Conservation (phyloP, 2,888 invertebrate genomes). For the Orthosia gothica region DNA sequence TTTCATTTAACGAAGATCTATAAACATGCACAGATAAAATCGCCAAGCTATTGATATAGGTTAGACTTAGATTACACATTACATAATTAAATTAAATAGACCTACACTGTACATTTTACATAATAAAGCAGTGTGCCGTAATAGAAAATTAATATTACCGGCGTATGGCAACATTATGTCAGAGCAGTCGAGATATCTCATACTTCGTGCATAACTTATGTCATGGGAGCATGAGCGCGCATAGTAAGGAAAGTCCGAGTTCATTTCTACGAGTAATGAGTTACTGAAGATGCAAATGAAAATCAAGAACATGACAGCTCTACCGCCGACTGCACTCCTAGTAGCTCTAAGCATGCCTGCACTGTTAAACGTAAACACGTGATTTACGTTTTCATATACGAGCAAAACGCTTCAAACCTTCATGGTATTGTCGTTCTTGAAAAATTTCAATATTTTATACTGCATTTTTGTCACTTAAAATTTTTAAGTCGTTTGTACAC, state of each 20-base stretch:
- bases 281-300: conserved; percentile 10
- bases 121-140: conserved; percentile 62
- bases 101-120: conserved; percentile 60
- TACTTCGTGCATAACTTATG: conserved; percentile 49
- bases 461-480: neutral
- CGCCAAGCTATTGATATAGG: conserved; percentile 13
- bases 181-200: conserved; percentile 57
- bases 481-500: neutral
- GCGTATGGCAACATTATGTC: conserved; percentile 65
- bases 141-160: conserved; percentile 65
- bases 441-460: too few species aligned
- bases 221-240: conserved; percentile 50
- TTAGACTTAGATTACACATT: conserved; percentile 46
- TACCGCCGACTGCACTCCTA: neutral
- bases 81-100: conserved; percentile 51
- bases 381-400: too few species aligned
- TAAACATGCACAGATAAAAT: conserved; percentile 22
- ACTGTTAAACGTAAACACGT: neutral
- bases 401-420: too few species aligned
- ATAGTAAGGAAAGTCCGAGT: conserved; percentile 50
- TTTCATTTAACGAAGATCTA: neutral
- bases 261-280: conserved; percentile 27
- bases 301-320: conserved; percentile 8
- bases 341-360: neutral
- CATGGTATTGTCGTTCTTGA: too few species aligned